Base-by-base conservation (phyloP, 2,113 vertebrate genomes). In the Tachycineta bicolor region DNA sequence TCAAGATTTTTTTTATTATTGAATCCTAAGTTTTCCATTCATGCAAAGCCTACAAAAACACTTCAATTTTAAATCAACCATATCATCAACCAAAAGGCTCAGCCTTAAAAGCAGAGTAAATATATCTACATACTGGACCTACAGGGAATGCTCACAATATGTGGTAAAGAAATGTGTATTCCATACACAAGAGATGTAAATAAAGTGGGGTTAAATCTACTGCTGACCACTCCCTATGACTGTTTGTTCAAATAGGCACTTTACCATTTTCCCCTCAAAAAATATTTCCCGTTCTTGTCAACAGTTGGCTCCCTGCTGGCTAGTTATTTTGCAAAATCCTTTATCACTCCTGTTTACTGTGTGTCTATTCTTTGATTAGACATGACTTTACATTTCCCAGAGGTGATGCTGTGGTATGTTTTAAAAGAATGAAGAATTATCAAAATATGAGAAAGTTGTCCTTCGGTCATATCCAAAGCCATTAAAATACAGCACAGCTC, bases 361-460 rank as follows among this genome's bases (percentile, higher is more conserved):
- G 13, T 63, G n/a, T 44, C 60, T 74, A 11, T 8, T 65, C 76
- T 71, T 41, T 16, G 19, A 75, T 44, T 56, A 68, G 81, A 56
- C 34, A 24, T 47, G 39, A 55, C 44, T 82, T 84, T 31, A 79
- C 16, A 31, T 46, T 75, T 89, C 58, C 19, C 56, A 84, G 46
- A 67, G n/a, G 49, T 71, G 60, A 0, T 71, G 44, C 4, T 82
- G 34, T 34, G 59, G 29, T 41, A 49, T 18, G 14, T 75, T 78
- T 87, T 71, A 68, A 89, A 89, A 92, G 15, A 5, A 75, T 44
- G n/a, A 77, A 86, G 14, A 77, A 91, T 37, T 68, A 87, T 25
- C 26, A 60, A 52, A 90, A 81, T 22, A 83, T 11, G 19, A 92
- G 34, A 86, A 68, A 17, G 74, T 11, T 71, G 41, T 76, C 34